Evolutionary conservation across 2,113 vertebrate genomes (phyloP), one percentile per base, ranked within the genome.

Genomic region (Pachypanchax playfairii): DNA sequence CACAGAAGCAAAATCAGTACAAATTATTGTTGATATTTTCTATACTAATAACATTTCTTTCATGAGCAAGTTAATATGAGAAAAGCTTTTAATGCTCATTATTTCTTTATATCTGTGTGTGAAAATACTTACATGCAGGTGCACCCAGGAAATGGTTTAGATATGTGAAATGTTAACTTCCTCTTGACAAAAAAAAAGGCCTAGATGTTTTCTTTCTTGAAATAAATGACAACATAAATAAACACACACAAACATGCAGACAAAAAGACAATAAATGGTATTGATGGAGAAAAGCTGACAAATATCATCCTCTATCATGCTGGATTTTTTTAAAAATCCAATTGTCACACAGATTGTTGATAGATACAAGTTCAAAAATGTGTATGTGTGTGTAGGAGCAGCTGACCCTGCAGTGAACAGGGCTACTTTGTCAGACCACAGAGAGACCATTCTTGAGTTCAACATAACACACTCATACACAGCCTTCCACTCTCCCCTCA

Each of bases 321-420:
- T 43, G 74, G 80, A 70, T 68, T 77, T 68, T 71, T 74, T 36
- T 82, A n/a, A n/a, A n/a, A 66, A 54, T 79, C 60, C 54, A 42
- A 42, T 83, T 73, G 70, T 83, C 70, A 49, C 53, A 66, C 51
- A 75, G 70, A 85, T 69, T 64, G 60, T 56, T 61, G 70, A 77
- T 83, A 67, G 64, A 81, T 71, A 64, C 9, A 3, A 38, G 12
- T 79, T 62, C 31, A 63, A 42, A 46, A 65, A 49, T 62, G 35
- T 69, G 0, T 51, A 67, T 44, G 43, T 38, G 55, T 65, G 68
- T 52, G 54, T 39, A 39, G 31, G 73, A 52, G 84, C 87, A 90
- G 88, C 87, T 88, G 85, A 89, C 83, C 87, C 73, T 78, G 65
- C 65, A 69, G 79, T 85, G 78, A 88, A 89, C 73, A 85, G 80